Evolutionary conservation across 2,797 vertebrate genomes (phyloP).

Genomic region (Pangasius djambal): DNA sequence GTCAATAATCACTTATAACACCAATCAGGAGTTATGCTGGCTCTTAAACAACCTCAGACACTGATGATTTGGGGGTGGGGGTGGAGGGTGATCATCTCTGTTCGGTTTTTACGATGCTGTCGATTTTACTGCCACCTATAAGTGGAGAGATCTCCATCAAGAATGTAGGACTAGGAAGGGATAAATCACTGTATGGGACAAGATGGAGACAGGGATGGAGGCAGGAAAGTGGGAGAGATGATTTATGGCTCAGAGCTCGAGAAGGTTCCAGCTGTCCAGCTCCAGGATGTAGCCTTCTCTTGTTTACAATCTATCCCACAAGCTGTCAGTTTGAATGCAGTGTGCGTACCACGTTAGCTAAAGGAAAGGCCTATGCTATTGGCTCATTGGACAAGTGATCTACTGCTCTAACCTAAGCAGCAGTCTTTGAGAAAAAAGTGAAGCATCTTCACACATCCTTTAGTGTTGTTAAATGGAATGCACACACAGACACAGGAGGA

Average conservation of each 20-base stretch:
- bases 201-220: constrained; percentile 34
- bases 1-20: constrained; percentile 35
- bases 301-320: background rate
- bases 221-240: constrained; percentile 37
- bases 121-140: constrained; percentile 74
- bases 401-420: constrained; percentile 10
- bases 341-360: background rate
- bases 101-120: constrained; percentile 71
- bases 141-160: constrained; percentile 74
- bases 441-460: constrained; percentile 6
- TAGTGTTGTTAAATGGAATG: background rate
- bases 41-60: constrained; percentile 9
- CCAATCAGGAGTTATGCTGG: background rate
- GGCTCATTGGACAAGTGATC: background rate
- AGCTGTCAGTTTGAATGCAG: background rate
- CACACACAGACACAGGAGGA: background rate
- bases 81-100: constrained; percentile 71
- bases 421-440: background rate
- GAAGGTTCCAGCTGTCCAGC: constrained; percentile 37
- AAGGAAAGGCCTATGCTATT: background rate
- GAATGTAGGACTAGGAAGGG: constrained; percentile 65
- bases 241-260: constrained; percentile 28
- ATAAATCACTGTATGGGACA: constrained; percentile 66
- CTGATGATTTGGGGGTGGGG: constrained; percentile 44
- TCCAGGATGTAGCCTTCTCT: constrained; percentile 18